phyloP scores from a whole-genome alignment of 1,140 invertebrate genomes.

The Drosophila kurseongensis region DNA sequence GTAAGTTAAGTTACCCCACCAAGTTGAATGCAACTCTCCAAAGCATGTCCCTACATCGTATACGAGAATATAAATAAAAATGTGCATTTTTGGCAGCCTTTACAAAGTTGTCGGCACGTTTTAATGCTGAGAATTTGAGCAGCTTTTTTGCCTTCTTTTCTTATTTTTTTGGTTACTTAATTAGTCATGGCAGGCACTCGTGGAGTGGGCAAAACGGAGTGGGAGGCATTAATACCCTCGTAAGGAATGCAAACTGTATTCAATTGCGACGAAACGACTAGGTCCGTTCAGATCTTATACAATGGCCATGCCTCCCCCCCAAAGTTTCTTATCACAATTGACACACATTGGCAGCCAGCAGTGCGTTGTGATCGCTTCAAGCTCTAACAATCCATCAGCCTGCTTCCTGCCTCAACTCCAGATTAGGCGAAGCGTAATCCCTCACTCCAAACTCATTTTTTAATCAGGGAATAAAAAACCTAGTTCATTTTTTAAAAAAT shows the following conservation, averaged over 20 bases:
- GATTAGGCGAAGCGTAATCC: constrained; percentile 17
- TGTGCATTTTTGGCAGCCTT: constrained; percentile 60
- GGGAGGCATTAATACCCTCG: not conserved
- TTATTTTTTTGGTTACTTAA: constrained; percentile 67
- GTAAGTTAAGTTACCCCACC: constrained; percentile 3
- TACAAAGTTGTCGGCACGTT: constrained; percentile 77
- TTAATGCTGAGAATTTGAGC: constrained; percentile 71
- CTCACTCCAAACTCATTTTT: not conserved
- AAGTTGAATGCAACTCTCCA: not conserved
- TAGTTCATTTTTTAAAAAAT: too few relatives aligned
- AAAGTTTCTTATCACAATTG: constrained; percentile 60
- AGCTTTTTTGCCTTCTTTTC: constrained; percentile 34
- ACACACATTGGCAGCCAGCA: constrained; percentile 62
- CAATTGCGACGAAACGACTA: not conserved
- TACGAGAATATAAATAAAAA: constrained; percentile 27
- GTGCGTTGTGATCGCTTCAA: constrained; percentile 3
- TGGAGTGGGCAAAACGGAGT: not conserved
- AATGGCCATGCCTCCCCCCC: constrained; percentile 1
- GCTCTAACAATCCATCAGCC: constrained; percentile 25
- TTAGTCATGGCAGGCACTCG: constrained; percentile 64
- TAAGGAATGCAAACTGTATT: constrained; percentile 15
- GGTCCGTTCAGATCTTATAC: constrained; percentile 14
- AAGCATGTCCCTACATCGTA: constrained; percentile 23
- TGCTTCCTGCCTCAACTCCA: constrained; percentile 34
- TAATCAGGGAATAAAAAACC: not conserved